A percentile compares a stretch with the other conserved stretches of the same genome.
phyloP scores from a whole-genome alignment of 2,888 invertebrate genomes.

The Eristalis tenax region DNA sequence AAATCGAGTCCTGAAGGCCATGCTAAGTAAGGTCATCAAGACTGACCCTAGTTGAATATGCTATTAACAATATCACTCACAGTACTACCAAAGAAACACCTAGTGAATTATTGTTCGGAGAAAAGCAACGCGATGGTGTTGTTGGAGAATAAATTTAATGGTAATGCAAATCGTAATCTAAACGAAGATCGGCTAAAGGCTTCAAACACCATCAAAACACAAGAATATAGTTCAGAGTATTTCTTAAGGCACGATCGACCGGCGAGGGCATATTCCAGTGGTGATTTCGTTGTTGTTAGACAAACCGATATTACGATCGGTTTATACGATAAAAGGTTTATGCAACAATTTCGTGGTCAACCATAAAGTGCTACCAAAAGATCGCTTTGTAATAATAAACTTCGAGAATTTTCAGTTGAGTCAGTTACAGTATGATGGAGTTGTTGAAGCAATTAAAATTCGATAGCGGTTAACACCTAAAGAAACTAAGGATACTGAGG shows the following conservation, averaged over 20 bases:
- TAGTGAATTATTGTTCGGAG: slow-evolving; percentile 73
- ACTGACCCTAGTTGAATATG: slow-evolving; percentile 22
- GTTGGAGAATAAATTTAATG: slow-evolving; percentile 16
- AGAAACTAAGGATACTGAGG: neutral
- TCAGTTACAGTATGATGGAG: neutral
- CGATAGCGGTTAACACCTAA: neutral
- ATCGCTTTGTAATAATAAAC: slow-evolving; percentile 10
- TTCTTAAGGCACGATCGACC: neutral
- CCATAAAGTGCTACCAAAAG: slow-evolving; percentile 19
- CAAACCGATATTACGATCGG: slow-evolving; percentile 5
- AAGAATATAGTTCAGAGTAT: neutral
- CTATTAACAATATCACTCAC: slow-evolving; percentile 30
- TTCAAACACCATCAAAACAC: neutral
- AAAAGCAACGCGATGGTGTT: slow-evolving; percentile 72
- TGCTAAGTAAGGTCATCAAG: slow-evolving; percentile 8
- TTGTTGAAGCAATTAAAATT: neutral
- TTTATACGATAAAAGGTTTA: slow-evolving; percentile 23
- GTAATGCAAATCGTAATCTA: neutral
- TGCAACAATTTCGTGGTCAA: slow-evolving; percentile 6
- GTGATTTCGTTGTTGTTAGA: neutral
- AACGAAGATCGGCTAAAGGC: neutral
- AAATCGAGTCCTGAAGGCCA: slow-evolving; percentile 34
- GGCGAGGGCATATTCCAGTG: neutral
- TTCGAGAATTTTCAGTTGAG: neutral
- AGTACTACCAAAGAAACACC: slow-evolving; percentile 24